These are phyloP conservation scores for Chrosomus eos DNA, from an alignment of 2,797 vertebrate genomes.

Conservation along the genomic window DNA sequence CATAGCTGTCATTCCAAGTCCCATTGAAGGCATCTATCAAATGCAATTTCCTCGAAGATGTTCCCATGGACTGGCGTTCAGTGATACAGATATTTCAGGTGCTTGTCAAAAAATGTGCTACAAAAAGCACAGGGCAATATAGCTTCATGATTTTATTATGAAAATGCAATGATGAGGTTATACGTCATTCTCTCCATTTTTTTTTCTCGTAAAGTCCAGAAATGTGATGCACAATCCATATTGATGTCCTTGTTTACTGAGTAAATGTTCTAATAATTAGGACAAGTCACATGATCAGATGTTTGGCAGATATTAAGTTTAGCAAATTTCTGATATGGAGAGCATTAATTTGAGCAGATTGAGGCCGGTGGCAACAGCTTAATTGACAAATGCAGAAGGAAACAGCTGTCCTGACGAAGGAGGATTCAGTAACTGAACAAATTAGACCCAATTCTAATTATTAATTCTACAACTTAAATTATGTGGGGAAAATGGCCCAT, in stretches of 20 bases:
- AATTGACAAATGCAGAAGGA: slow-evolving; percentile 33
- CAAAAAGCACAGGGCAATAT: slow-evolving; percentile 69
- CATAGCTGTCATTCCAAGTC: slow-evolving; percentile 82
- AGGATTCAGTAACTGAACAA: slow-evolving; percentile 24
- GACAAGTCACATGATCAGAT: slow-evolving; percentile 47
- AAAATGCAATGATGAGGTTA: slow-evolving; percentile 65
- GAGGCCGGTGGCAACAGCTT: slow-evolving; percentile 37
- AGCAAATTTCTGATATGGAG: slow-evolving; percentile 35
- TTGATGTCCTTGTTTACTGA: slow-evolving; percentile 2
- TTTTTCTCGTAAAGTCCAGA: slow-evolving; percentile 1
- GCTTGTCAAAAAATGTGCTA: slow-evolving; percentile 76
- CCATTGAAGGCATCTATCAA: slow-evolving; percentile 82
- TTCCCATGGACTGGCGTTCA: slow-evolving; percentile 79
- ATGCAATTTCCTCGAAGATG: slow-evolving; percentile 81
- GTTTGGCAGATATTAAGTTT: slow-evolving; percentile 48
- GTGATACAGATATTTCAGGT: slow-evolving; percentile 80
- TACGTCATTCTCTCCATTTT: not conserved
- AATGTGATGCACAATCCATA: slow-evolving; percentile 7
- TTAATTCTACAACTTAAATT: slow-evolving; percentile 26
- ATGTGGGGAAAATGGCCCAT: not conserved
- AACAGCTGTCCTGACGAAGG: slow-evolving; percentile 43
- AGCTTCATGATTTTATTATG: slow-evolving; percentile 78
- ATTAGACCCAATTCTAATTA: slow-evolving; percentile 18
- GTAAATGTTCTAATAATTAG: slow-evolving; percentile 35
- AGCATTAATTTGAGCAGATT: slow-evolving; percentile 47